These are phyloP conservation scores for Nomada goodeniana DNA, from an alignment of 2,888 invertebrate genomes.

Conservation along the genomic window DNA sequence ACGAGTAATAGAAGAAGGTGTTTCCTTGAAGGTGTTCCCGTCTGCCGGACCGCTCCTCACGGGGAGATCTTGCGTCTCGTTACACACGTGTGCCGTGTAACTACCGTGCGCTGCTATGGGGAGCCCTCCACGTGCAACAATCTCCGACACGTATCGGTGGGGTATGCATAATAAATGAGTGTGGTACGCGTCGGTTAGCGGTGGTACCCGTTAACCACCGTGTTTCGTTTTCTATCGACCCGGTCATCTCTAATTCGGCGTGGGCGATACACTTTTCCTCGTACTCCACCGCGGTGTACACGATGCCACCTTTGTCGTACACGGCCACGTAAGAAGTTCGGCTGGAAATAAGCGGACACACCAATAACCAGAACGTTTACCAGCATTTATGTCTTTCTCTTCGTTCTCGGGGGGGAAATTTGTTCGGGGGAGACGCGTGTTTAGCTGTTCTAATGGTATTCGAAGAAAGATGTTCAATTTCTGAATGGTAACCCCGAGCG, in stretches of 20 bases:
- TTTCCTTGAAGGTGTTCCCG: conserved; percentile 45
- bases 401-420: background rate
- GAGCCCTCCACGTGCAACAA: conserved; percentile 75
- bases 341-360: conserved; percentile 14
- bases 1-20: conserved; percentile 30
- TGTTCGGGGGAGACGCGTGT: too few species aligned
- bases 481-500: background rate
- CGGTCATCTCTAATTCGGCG: conserved; percentile 76
- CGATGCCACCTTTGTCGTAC: conserved; percentile 59
- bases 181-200: conserved; percentile 65
- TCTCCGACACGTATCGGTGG: conserved; percentile 78
- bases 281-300: conserved; percentile 46
- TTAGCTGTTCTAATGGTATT: too few species aligned
- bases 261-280: conserved; percentile 67
- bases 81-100: conserved; percentile 77
- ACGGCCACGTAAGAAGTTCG: conserved; percentile 36
- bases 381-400: background rate
- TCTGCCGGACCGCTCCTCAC: conserved; percentile 42
- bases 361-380: conserved; percentile 27
- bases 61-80: conserved; percentile 75
- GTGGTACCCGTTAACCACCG: conserved; percentile 72
- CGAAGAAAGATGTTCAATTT: background rate
- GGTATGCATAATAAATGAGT: conserved; percentile 81
- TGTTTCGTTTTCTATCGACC: conserved; percentile 74
- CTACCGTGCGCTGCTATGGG: conserved; percentile 62